Conservation (phyloP, 2,797 vertebrate genomes). For the Manis pentadactyla region DNA sequence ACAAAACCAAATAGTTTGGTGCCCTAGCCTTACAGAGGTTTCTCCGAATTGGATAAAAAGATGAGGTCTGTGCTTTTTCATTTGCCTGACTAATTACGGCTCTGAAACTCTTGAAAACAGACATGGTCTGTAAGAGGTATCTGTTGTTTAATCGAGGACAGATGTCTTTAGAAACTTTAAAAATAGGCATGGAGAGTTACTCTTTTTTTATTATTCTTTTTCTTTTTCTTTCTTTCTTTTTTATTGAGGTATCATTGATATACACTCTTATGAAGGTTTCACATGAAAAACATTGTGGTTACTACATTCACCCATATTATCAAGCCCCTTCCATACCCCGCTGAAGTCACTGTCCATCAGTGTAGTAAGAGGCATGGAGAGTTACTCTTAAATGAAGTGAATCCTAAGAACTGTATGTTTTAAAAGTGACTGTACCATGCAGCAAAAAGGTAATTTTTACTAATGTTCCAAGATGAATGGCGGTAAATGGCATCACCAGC, state of each 20-base stretch:
- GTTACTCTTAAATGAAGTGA: slow-evolving; percentile 27
- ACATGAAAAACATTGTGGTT: too few species aligned
- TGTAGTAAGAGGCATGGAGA: not conserved
- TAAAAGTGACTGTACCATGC: not conserved
- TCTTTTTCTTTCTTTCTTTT: too few species aligned
- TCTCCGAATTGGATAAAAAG: slow-evolving; percentile 78
- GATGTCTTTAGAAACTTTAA: slow-evolving; percentile 63
- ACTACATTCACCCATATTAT: too few species aligned
- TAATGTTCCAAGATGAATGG: not conserved
- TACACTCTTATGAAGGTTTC: too few species aligned
- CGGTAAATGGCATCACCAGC: not conserved
- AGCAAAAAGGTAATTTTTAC: slow-evolving; percentile 30
- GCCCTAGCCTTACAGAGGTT: slow-evolving; percentile 60
- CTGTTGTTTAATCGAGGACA: slow-evolving; percentile 73
- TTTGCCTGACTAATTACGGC: slow-evolving; percentile 72
- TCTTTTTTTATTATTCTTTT: too few species aligned
- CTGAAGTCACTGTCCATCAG: too few species aligned
- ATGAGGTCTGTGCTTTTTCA: slow-evolving; percentile 73
- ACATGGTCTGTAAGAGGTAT: slow-evolving; percentile 51
- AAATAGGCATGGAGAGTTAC: slow-evolving; percentile 41
- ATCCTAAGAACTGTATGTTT: slow-evolving; percentile 34
- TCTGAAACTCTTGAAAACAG: slow-evolving; percentile 56
- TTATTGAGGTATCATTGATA: too few species aligned
- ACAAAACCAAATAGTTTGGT: slow-evolving; percentile 71
- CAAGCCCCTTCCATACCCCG: too few species aligned